phyloP scores from a whole-genome alignment of 2,888 invertebrate genomes.

The Hirtodrosophila alboralis region DNA sequence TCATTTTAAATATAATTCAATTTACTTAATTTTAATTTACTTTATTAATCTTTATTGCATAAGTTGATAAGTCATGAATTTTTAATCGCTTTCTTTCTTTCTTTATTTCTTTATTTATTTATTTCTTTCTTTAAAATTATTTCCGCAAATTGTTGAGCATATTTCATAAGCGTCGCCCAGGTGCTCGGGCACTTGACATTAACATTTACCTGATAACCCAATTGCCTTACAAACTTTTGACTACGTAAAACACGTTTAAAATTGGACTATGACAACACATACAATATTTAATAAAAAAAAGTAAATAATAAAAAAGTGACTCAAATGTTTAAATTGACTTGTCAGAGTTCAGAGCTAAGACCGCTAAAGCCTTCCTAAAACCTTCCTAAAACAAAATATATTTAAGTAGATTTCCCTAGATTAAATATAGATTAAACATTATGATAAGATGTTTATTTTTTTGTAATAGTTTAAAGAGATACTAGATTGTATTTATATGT shows the following conservation, averaged over 20 bases:
- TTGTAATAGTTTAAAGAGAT: neutral
- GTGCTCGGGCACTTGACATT: constrained; percentile 3
- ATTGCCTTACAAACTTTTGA: constrained; percentile 5
- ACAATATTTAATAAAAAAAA: too few relatives aligned
- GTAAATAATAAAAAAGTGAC: constrained; percentile 2
- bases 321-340: neutral
- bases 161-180: constrained; percentile 15
- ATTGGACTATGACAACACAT: constrained; percentile 14
- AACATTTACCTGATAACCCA: constrained; percentile 11
- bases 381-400: too few relatives aligned
- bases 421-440: constrained; percentile 33
- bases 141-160: neutral
- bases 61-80: too few relatives aligned
- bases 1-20: too few relatives aligned
- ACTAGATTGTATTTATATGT: neutral
- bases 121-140: neutral
- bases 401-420: too few relatives aligned
- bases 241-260: constrained; percentile 11
- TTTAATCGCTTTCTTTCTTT: constrained; percentile 1
- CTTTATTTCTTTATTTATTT: neutral
- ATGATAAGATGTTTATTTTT: too few relatives aligned
- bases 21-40: too few relatives aligned
- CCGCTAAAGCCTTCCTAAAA: too few relatives aligned
- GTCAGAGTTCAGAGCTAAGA: neutral
- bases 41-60: too few relatives aligned